Evolutionary conservation across 2,888 invertebrate genomes (phyloP), one percentile per base, ranked within the genome.

Genomic region (Rapana venosa): DNA sequence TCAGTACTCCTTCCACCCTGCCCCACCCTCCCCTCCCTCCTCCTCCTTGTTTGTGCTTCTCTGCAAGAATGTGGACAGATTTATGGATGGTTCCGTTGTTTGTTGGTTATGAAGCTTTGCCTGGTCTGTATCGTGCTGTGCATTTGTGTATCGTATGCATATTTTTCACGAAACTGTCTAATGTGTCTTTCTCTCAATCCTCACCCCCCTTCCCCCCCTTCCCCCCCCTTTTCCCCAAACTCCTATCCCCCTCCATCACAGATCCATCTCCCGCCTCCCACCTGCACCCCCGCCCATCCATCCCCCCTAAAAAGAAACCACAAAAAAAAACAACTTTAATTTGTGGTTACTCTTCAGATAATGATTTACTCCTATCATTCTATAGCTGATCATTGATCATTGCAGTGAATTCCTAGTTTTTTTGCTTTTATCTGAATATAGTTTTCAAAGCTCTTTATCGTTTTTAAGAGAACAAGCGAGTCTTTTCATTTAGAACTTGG

Each of bases 31-130:
- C 30, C 61, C 58, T 56, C 56, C 56, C 47, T 56, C 26, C 26
- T 56, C 15, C 84, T 26, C 56, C 61, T 20, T 47, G 30, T 47
- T 83, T 20, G 17, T 85, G 58, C 26, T 58, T 47, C 6, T 26
- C 22, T 83, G 13, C 26, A 83, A 11, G 36, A 47, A 83, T 15
- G 13, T 35, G 79, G 6, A 32, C 35, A 30, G 36, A 47, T n/a
- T 79, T 17, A 79, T 79, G 2, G 35, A 11, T 8, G 79, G 20
- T 47, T 47, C 81, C 36, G 36, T 26, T 22, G 61, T 15, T 2
- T 36, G 77, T 83, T 22, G 84, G 61, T 61, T 0, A 35, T 61
- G 32, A 32, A 66, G 86, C 86, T 86, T 86, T 86, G 86, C 86
- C 86, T 66, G 86, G 61, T 26, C 36, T 47, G 81, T 83, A 47